phyloP scores from a whole-genome alignment of 2,797 vertebrate species.

The Champsocephalus esox region DNA sequence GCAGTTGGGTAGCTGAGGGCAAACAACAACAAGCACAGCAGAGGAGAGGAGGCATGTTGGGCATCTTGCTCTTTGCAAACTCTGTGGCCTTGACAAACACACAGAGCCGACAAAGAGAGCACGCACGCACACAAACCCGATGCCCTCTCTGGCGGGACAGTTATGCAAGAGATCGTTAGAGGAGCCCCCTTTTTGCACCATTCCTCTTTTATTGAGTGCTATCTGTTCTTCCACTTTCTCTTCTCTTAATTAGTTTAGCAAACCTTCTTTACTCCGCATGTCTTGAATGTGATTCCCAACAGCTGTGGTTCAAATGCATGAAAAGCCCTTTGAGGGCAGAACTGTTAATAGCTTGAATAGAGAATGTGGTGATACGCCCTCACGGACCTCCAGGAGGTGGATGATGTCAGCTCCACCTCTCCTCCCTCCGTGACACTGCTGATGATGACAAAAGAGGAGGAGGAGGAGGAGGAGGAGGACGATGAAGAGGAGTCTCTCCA shows the following conservation, averaged over 20 bases:
- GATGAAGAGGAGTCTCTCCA: conserved; percentile 69
- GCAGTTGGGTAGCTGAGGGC: background rate
- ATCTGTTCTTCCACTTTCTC: conserved; percentile 10
- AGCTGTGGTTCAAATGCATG: conserved; percentile 25
- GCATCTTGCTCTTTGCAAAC: conserved; percentile 35
- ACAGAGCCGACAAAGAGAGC: background rate
- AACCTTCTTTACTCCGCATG: conserved; percentile 14
- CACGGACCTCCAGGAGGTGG: conserved; percentile 68
- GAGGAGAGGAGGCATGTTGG: conserved; percentile 31
- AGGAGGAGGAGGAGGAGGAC: conserved; percentile 40
- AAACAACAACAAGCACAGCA: conserved; percentile 9
- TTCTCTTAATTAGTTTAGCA: background rate
- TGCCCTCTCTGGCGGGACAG: conserved; percentile 35
- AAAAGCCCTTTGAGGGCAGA: conserved; percentile 23
- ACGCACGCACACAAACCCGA: conserved; percentile 23
- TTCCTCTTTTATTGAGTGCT: conserved; percentile 1
- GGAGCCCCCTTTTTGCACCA: conserved; percentile 28
- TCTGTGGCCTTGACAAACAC: conserved; percentile 16
- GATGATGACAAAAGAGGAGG: conserved; percentile 69
- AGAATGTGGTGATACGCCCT: conserved; percentile 40
- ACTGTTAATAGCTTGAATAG: conserved; percentile 20
- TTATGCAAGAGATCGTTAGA: conserved; percentile 57
- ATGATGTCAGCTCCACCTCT: conserved; percentile 84
- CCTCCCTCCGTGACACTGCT: conserved; percentile 52
- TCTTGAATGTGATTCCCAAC: conserved; percentile 13